phyloP scores from a whole-genome alignment of 2,888 invertebrate genomes.

The Cataglyphis albicans region DNA sequence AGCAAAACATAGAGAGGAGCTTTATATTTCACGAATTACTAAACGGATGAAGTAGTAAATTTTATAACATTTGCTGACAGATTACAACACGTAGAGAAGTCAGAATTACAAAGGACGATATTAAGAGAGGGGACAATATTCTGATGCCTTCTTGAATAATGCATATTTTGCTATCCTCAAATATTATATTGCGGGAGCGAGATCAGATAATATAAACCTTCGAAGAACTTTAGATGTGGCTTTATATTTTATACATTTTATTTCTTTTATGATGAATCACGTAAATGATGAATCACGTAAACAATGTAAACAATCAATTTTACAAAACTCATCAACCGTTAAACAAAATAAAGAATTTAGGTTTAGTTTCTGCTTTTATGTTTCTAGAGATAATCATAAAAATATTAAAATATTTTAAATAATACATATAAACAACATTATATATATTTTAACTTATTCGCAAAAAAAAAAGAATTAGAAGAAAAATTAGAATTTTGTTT shows the following conservation, averaged over 20 bases:
- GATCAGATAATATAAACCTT: conserved; percentile 49
- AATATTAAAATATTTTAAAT: background rate
- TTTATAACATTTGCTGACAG: conserved; percentile 37
- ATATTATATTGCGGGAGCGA: conserved; percentile 24
- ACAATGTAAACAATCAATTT: background rate
- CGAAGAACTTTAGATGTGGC: conserved; percentile 35
- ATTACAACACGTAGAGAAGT: conserved; percentile 26
- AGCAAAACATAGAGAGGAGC: background rate
- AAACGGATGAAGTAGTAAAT: conserved; percentile 34
- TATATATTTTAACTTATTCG: background rate
- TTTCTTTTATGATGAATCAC: background rate
- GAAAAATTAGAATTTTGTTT: background rate
- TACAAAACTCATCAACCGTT: background rate
- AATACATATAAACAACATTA: background rate
- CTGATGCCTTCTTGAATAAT: conserved; percentile 44
- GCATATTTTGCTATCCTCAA: conserved; percentile 37
- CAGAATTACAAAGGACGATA: conserved; percentile 40
- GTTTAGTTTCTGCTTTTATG: background rate
- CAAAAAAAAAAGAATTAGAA: background rate
- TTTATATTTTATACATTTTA: conserved; percentile 33
- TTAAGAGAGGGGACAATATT: conserved; percentile 43
- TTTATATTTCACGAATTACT: conserved; percentile 36
- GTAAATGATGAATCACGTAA: background rate
- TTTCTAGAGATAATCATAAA: background rate
- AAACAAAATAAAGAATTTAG: background rate